phyloP scores from a whole-genome alignment of 2,888 invertebrate genomes.

The Pachycephus smyrnensis region DNA sequence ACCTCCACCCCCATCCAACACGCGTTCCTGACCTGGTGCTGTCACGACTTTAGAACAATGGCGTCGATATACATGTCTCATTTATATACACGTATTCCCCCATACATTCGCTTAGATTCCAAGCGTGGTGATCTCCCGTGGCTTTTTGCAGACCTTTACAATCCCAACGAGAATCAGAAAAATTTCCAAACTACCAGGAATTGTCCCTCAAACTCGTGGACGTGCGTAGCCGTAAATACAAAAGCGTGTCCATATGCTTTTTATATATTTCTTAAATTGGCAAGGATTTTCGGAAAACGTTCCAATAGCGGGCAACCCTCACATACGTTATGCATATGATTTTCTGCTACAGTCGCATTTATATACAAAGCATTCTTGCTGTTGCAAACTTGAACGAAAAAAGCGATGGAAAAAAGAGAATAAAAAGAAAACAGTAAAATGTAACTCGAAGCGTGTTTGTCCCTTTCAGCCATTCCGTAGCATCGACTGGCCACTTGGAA shows the following conservation, averaged over 20 bases:
- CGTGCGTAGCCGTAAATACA: not conserved
- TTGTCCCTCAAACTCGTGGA: not conserved
- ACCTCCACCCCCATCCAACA: conserved; percentile 44
- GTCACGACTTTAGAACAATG: conserved; percentile 64
- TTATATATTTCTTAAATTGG: not conserved
- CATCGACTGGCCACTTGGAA: conserved; percentile 17
- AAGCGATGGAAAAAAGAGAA: conserved; percentile 10
- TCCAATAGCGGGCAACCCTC: not conserved
- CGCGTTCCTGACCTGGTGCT: conserved; percentile 64
- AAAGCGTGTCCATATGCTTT: not conserved
- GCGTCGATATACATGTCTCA: conserved; percentile 63
- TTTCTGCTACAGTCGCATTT: not conserved
- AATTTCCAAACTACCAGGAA: not conserved
- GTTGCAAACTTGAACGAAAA: not conserved
- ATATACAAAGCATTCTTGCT: not conserved
- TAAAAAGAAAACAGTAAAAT: conserved; percentile 16
- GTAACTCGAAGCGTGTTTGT: conserved; percentile 35
- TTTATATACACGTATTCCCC: conserved; percentile 56
- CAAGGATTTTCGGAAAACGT: not conserved
- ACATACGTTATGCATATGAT: not conserved
- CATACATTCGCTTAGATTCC: conserved; percentile 31
- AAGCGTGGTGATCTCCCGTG: not conserved
- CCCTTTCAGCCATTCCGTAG: conserved; percentile 37
- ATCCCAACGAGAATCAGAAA: not conserved
- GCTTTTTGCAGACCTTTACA: not conserved